Base-by-base conservation (phyloP, 2,888 invertebrate species). In the Dysmachus trigonus region DNA sequence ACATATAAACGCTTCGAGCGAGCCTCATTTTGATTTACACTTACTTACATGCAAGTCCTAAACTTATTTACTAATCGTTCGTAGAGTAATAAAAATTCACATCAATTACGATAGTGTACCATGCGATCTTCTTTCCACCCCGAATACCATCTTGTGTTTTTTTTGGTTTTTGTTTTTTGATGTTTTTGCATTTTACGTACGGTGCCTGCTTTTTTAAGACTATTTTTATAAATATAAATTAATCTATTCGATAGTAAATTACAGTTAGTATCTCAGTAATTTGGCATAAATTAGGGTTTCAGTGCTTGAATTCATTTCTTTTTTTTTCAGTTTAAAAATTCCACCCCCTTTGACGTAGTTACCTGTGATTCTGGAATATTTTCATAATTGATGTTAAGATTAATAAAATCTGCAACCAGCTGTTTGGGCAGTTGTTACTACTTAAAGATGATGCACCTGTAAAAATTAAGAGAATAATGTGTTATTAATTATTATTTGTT, bases 161-260 rank as follows among this genome's bases (percentile, higher is more conserved):
- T 35, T 47, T 31, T 51, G 13, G 38, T 13, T 18, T 53, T 51
- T 13, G 7, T 51, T 72, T 38, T 41, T 72, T 33, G 13, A 0
- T 47, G 5, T 13, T 30, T 73, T 33, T 73, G 73, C 73, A 73
- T 73, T 73, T 73, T 18, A 73, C 73, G 31, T 73, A 73, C 73
- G 33, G 38, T 27, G 41, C 38, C 27, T 72, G 22, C 18, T 27
- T 30, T 33, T 38, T 30, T 15, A 41, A 41, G 38, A 72, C 83
- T 83, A 83, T 38, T 83, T 62, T 62, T 72, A 83, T 41, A 72
- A 72, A 41, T 82, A 82, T 83, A 41, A 83, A 72, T 83, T 83
- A 83, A 72, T 83, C 72, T 72, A 72, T 83, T 81, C 81, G 81
- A 81, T 83, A 83, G 38, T 83, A 83, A 83, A 83, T 83, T 83